Base-by-base conservation (phyloP, 2,797 vertebrate genomes). In the Chiroxiphia lanceolata region DNA sequence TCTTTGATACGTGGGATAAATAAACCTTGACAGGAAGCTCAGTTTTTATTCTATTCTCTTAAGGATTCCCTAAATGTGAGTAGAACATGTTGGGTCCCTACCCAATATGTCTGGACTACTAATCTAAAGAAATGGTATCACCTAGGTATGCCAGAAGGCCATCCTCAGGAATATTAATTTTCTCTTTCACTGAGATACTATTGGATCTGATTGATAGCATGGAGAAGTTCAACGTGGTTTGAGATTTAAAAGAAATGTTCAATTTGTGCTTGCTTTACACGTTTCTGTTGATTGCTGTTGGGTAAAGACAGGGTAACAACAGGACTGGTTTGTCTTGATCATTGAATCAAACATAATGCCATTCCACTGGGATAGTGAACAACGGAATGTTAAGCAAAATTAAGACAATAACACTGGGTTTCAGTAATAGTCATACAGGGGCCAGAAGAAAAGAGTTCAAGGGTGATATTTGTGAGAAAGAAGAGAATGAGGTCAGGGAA, bases 401-500 rank as follows among this genome's bases (percentile, higher is more conserved):
- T 82, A 68, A 78, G 40, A 19, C 57, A 64, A 33, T 53, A 89
- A 85, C 31, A 15, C 50, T 33, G n/a, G 20, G 21, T 42, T 93
- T 82, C 69, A 36, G 45, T 61, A 80, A 60, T 59, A 76, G 54
- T n/a, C 50, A 33, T 50, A 67, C 5, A 27, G 51, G 25, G 44
- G 7, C n/a, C 64, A 87, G 74, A 87, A 87, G 17, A 71, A 84
- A 89, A 53, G 60, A 83, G 53, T 92, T 95, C 86, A 94, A 83
- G 94, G 45, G 53, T 92, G 83, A 3, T 74, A 67, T 70, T 88
- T 84, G 87, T 75, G 65, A 71, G 59, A 85, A 91, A 90, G 56
- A 19, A 90, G 77, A 59, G 51, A 86, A 83, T 13, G 42, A 60
- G 88, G 91, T 95, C 93, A 95, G 63, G 81, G 34, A 82, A 93